Conservation (phyloP, 2,113 vertebrate genomes). For the Thalassarche chlororhynchos region DNA sequence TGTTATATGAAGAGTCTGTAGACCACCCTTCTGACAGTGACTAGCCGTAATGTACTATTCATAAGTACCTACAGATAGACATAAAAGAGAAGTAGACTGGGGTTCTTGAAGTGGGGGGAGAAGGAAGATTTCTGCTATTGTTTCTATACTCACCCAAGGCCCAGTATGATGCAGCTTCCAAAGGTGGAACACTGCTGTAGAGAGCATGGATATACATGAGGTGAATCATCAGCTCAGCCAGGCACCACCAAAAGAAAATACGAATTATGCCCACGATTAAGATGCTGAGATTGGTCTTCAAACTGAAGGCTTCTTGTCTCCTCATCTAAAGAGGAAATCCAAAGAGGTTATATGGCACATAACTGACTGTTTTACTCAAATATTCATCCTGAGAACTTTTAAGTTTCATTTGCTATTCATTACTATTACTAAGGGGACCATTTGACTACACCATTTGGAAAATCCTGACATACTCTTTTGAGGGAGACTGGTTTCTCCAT, state of each 20-base stretch:
- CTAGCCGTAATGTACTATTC: background rate
- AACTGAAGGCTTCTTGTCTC: conserved; percentile 55
- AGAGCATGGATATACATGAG: conserved; percentile 93
- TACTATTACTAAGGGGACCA: background rate
- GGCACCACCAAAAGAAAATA: conserved; percentile 88
- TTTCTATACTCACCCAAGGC: conserved; percentile 83
- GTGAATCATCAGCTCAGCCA: conserved; percentile 91
- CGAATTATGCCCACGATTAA: conserved; percentile 75
- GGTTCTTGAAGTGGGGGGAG: background rate
- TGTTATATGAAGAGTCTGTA: background rate
- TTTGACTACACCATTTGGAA: background rate
- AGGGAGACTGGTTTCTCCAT: background rate
- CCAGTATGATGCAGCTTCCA: conserved; percentile 88
- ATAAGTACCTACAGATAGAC: background rate
- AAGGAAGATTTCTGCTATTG: background rate
- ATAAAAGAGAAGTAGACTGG: background rate
- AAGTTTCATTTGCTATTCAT: background rate
- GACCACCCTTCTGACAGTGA: background rate
- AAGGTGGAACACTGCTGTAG: conserved; percentile 82
- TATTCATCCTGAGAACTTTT: background rate
- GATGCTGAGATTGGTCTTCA: conserved; percentile 27
- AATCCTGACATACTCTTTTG: background rate
- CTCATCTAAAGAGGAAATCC: conserved; percentile 79
- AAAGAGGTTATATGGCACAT: background rate
- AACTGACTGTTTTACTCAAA: background rate